Base-by-base conservation (phyloP, 1,140 invertebrate genomes). In the Drosophila rhopaloa region DNA sequence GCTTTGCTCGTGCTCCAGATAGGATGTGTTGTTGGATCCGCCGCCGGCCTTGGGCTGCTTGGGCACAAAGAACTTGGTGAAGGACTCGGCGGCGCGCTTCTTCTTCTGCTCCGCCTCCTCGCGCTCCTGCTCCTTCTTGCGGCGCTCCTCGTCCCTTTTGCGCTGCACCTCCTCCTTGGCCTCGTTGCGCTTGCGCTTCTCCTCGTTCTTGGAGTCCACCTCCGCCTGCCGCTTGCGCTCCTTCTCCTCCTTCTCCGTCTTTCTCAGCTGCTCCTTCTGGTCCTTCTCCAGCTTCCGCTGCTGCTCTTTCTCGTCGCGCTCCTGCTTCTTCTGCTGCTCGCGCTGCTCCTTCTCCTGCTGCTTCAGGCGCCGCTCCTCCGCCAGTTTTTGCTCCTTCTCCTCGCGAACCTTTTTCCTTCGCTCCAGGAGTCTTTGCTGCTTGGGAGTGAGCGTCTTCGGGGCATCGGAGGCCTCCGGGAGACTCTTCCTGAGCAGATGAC, bases 1-100 rank as follows among this genome's bases (percentile, higher is more conserved):
- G 63, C 92, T 93, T 29, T 83, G 84, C 6, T 89, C 83, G 19
- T 73, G 76, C 3, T 88, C 84, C 47, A 65, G 56, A 10, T 0
- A 65, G 13, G 35, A 32, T n/a, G 27, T 55, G 29, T 43, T 40
- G 2, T 37, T 55, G 8, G 48, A 2, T 9, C 46, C 51, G 14
- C 47, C 27, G 2, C 32, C 60, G 2, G 72, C 35, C 24, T 71
- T 81, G 24, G 62, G 77, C 24, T 74, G 77, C 93, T 96, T 96
- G 91, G 95, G 91, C 11, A 96, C 95, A 92, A 97, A 97, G 91
- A 97, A 98, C 78, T 95, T 97, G 1, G 93, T 95, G 90, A 97
- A 97, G 27, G 94, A 95, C 43, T 95, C 95, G 8, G 95, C 95
- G 1, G 94, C 94, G 83, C 96, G 97, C 81, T 96, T 96, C 88